Conservation (phyloP, 2,797 vertebrate species). For the Microctenopoma steveboyesi region DNA sequence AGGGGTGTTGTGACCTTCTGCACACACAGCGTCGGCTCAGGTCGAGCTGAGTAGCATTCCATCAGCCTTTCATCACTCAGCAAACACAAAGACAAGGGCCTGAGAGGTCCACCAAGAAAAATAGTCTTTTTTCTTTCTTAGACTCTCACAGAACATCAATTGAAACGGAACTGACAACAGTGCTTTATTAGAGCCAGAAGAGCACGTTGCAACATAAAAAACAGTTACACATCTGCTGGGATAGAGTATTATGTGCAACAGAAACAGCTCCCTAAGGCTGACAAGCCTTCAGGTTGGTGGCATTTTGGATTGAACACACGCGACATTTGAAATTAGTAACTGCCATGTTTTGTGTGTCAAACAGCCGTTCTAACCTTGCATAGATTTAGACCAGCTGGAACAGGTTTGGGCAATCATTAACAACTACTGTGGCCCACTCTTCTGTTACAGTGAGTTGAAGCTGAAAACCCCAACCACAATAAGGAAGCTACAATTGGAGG, state of each 20-base stretch:
- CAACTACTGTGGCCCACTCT: slow-evolving; percentile 77
- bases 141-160: slow-evolving; percentile 33
- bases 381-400: slow-evolving; percentile 83
- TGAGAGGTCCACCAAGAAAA: slow-evolving; percentile 47
- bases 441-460: slow-evolving; percentile 74
- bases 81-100: slow-evolving; percentile 74
- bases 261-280: slow-evolving; percentile 31
- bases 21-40: slow-evolving; percentile 68
- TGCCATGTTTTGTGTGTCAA: slow-evolving; percentile 69
- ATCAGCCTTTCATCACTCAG: slow-evolving; percentile 82
- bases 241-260: slow-evolving; percentile 12
- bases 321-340: slow-evolving; percentile 63
- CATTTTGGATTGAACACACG: slow-evolving; percentile 12
- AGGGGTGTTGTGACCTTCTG: slow-evolving; percentile 82
- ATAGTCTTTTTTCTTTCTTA: slow-evolving; percentile 40
- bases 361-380: slow-evolving; percentile 65
- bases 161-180: slow-evolving; percentile 19
- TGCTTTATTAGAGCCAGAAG: slow-evolving; percentile 14
- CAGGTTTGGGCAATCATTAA: slow-evolving; percentile 88
- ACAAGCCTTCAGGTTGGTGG: slow-evolving; percentile 18
- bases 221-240: background rate
- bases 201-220: slow-evolving; percentile 6
- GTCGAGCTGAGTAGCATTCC: slow-evolving; percentile 83
- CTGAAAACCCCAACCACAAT: slow-evolving; percentile 62
- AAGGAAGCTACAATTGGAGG: slow-evolving; percentile 48